Evolutionary conservation across 2,888 invertebrate genomes (phyloP), one percentile per base, ranked within the genome.

Genomic region (Drosophila macrospina): DNA sequence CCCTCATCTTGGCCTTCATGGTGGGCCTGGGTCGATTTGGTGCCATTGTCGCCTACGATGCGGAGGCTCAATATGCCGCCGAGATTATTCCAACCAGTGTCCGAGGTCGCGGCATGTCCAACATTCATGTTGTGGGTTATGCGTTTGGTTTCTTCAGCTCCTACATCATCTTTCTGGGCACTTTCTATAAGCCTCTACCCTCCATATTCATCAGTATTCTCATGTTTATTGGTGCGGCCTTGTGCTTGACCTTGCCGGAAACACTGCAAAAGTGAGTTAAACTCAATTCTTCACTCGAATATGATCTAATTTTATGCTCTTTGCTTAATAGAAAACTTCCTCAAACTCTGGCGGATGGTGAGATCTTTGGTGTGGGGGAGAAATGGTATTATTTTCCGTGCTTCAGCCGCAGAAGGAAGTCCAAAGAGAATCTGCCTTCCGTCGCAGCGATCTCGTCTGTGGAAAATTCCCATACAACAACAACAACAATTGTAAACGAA

Each of bases 1-100:
- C 93, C 0, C 45, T 90, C 1, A 62, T 93, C 1, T 84, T 93
- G 32, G 91, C 93, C 0, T 65, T 90, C 5, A 88, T 94, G 82
- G 92, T 93, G 4, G 91, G 93, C 36, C 84, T 94, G 54, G 93
- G 94, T 1, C 91, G 95, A 30, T 93, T 93, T 48, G 93, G 93
- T 8, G 93, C 93, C 20, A 93, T 93, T 28, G 93, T 94, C 1
- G 94, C 94, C 16, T 94, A 94, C 84, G 94, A 94, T 89, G 94
- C 94, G 1, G 94, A 94, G 39, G 93, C 94, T 3, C 95, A 95
- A 85, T 95, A 95, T 79, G 94, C 94, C 0, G 93, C 94, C 0
- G 95, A 95, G 89, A 90, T 95, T 16, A 93, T 94, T 54, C 95
- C 95, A 7, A 94, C 94, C 0, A 93, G 93, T 63, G 93, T 95